Evolutionary conservation across 2,888 invertebrate species (phyloP), one percentile per base, ranked within the genome.

Genomic region (Dinocampus coccinellae): DNA sequence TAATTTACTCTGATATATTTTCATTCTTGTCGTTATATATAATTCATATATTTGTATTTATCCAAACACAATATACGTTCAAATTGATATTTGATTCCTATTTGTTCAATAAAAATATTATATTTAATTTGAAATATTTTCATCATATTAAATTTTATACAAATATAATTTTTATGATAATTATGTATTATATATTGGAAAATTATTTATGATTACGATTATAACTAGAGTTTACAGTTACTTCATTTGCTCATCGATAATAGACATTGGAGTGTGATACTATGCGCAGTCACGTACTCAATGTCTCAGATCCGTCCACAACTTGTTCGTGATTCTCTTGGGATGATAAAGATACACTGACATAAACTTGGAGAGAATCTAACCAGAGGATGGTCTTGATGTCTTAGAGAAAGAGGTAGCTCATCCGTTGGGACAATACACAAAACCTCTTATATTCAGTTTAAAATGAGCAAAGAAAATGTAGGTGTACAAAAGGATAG

Each of bases 251-350:
- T 47, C 7, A 9, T 47, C 47, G 16, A 47, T 47, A 26, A 16
- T 24, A 36, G 13, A 39, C 26, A 47, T 66, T n/a, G 26, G 10
- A 66, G 33, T 39, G 29, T 39, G 10, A n/a, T 34, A 10, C 20
- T 24, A 47, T 58, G 66, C 42, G 61, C 55, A 60, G 72, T 72
- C 72, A 72, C 72, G 72, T 72, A 72, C 67, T 47, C 42, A 42
- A 67, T 68, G 67, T 63, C 67, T 71, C 39, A 26, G 64, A 52
- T 34, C 33, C 16, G 22, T 22, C 61, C 61, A 24, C 16, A 20
- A 34, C 62, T 39, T 42, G 47, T 60, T 61, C 61, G 55, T 39
- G 26, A 42, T 42, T 67, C 62, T 57, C 72, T 67, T 29, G 47
- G 20, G 72, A 62, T 39, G 53, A 55, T 72, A 4, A 63, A 63